Base-by-base conservation (phyloP, 2,888 invertebrate genomes). In the Fabriciana adippe region DNA sequence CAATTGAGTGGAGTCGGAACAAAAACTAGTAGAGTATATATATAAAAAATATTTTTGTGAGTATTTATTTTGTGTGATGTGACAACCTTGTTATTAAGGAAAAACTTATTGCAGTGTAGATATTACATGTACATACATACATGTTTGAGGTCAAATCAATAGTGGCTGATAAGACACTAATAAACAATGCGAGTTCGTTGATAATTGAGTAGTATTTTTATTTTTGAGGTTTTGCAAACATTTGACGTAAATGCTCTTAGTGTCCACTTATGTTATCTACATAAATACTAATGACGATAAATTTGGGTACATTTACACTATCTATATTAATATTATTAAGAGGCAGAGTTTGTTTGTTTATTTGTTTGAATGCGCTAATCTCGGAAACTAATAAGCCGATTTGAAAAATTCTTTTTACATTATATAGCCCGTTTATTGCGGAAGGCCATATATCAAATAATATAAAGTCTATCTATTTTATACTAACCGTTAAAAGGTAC, bases 161-260 rank as follows among this genome's bases (percentile, higher is more conserved):
- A 59, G 16, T n/a, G 67, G 2, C 11, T 8, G 35, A 61, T 67
- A 67, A 61, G 53, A 55, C 1, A 11, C 21, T n/a, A 59, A 66
- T 45, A 54, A 64, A 50, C 57, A 51, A 61, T 68, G 66, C 45
- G 73, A 70, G 68, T 73, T 68, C 69, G 56, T 71, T 66, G 67
- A 67, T 67, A 66, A 63, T 53, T 56, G 48, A 59, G 41, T 67
- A 57, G 41, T 45, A n/a, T 61, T 48, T 61, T 62, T 67, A 67
- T 61, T 26, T 47, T 48, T 68, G 59, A 57, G 59, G 54, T 67
- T 70, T 70, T 55, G 67, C 66, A 71, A 66, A 68, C 66, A 69
- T 66, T 54, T 63, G 55, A 66, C 66, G 68, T 64, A 60, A 51
- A 26, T 18, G 53, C 16, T 67, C 53, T 63, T n/a, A 26, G 50